Base-by-base conservation (phyloP, 2,888 invertebrate species). In the Acrocyrtus sp. region DNA sequence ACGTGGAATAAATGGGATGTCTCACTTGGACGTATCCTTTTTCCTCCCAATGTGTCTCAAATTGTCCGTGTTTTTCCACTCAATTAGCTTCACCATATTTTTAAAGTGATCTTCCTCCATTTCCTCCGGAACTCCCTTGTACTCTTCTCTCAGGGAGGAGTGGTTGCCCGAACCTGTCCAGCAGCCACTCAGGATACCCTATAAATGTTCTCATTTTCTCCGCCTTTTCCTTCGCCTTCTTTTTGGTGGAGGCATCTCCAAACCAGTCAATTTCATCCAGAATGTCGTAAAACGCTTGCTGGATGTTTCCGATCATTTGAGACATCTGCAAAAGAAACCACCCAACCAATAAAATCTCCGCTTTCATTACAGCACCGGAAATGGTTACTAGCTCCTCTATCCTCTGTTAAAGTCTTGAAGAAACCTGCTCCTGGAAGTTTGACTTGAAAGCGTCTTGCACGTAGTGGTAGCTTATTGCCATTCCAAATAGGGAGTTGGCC, bases 141-240 rank as follows among this genome's bases (percentile, higher is more conserved):
- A 96, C 83, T 94, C 93, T 63, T 91, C 88, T 50, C 90, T 91
- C 2, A 96, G 86, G 83, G 93, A 94, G 1, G 87, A 86, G 80
- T 94, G 88, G 47, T 73, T 74, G 60, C 73, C n/a, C 72, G 19
- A 61, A 41, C 10, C 17, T 12, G 81, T 95, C 91, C 53, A 95
- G 86, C 83, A 96, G 88, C 84, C 95, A 96, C 81, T 92, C 92
- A 0, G 96, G 96, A 84, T 96, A 96, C 0, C 94, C 96, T 82
- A 96, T 95, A 84, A 96, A 94, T 0, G 93, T 90, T 1, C 90
- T 87, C 92, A 97, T 96, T 0, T 90, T 88, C 68, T 89, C 89
- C 0, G 93, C 91, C 83, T 95, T 95, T 74, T 90, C 89, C 75
- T 93, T 84, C 0, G 94, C 95, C 66, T 90, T 90, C 75, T 63